Evolutionary conservation across 2,888 invertebrate genomes (phyloP).

Genomic region (Smittia aterrima): DNA sequence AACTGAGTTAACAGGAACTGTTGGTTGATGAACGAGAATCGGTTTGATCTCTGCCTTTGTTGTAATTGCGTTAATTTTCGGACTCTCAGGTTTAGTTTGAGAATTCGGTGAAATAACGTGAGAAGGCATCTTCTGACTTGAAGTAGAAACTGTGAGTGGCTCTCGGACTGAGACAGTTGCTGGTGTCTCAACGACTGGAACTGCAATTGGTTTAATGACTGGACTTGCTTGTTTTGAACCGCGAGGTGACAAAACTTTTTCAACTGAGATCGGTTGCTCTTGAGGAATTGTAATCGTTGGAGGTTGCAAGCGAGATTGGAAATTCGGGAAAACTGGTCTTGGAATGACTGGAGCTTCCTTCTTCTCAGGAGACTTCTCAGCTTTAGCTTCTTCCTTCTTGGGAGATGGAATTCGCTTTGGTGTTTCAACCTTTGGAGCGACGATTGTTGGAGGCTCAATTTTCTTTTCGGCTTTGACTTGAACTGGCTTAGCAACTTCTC

Average conservation of each 20-base stretch:
- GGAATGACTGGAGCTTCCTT: not conserved
- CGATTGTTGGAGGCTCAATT: slow-evolving; percentile 45
- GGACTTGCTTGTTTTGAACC: too few species aligned
- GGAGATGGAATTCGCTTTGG: not conserved
- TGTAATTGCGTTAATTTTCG: slow-evolving; percentile 25
- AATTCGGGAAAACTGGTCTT: not conserved
- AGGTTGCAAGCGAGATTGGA: slow-evolving; percentile 60
- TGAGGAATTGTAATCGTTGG: not conserved
- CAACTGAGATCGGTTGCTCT: not conserved
- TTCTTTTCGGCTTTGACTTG: not conserved
- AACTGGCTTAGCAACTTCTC: not conserved
- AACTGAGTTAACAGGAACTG: not conserved
- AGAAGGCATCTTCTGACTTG: not conserved
- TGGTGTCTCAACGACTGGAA: too few species aligned
- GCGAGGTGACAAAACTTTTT: not conserved
- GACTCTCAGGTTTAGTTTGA: not conserved
- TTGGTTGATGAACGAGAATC: not conserved
- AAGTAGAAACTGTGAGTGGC: not conserved
- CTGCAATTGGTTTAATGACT: too few species aligned
- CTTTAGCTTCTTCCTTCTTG: slow-evolving; percentile 14
- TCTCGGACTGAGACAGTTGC: not conserved
- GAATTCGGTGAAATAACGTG: not conserved
- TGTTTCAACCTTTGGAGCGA: slow-evolving; percentile 43
- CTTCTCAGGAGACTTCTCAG: not conserved
- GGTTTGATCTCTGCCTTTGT: slow-evolving; percentile 15